Conservation (phyloP, 2,113 vertebrate species). For the Forbesichthys papilliferus region DNA sequence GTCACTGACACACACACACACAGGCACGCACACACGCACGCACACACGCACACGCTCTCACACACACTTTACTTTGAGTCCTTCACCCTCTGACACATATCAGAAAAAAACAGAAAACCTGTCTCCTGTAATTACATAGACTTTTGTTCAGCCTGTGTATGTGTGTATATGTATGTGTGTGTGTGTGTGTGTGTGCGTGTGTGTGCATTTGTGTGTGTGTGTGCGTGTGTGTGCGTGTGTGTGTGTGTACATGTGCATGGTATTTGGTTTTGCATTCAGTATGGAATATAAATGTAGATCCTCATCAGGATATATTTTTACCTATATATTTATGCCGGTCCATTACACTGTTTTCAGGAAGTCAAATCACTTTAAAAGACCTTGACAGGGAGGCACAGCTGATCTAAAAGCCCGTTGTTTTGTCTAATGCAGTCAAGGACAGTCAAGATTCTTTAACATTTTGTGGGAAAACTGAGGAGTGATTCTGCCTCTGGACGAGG, state of each 20-base stretch:
- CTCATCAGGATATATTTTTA: not conserved
- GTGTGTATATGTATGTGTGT: constrained; percentile 1
- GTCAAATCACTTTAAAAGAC: constrained; percentile 26
- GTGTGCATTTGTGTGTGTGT: constrained; percentile 1
- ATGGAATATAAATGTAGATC: not conserved
- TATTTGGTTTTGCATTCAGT: too few relatives aligned
- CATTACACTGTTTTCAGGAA: constrained; percentile 16
- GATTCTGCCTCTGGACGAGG: not conserved
- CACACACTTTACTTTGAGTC: constrained; percentile 33
- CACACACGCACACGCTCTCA: constrained; percentile 24
- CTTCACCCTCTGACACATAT: constrained; percentile 27
- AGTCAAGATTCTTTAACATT: too few relatives aligned
- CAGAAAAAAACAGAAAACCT: too few relatives aligned
- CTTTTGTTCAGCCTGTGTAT: not conserved
- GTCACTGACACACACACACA: constrained; percentile 36
- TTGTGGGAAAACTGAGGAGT: not conserved
- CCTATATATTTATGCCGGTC: not conserved
- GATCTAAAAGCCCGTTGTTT: not conserved
- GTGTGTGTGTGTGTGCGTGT: constrained; percentile 9
- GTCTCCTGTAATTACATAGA: constrained; percentile 1
- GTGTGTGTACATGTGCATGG: not conserved
- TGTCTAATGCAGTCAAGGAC: not conserved
- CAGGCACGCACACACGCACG: constrained; percentile 10
- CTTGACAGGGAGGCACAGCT: constrained; percentile 35
- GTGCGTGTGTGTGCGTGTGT: constrained; percentile 6